Base-by-base conservation (phyloP, 2,797 vertebrate species). In the Choloepus didactylus region DNA sequence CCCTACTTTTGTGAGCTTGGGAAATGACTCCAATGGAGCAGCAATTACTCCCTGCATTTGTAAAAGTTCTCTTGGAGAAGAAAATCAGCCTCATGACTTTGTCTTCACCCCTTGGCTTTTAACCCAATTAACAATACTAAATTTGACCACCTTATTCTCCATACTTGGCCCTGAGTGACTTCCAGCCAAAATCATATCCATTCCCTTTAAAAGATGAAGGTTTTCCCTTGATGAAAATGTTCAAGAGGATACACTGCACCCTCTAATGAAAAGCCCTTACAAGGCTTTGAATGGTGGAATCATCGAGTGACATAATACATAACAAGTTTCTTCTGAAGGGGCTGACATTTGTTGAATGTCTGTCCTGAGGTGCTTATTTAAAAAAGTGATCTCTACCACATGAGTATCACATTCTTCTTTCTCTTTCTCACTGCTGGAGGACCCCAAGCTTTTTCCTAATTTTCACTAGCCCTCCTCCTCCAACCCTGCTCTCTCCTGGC, bases 281-380 rank as follows among this genome's bases (percentile, higher is more conserved):
- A 38, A 11, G n/a, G 27, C 49, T 80, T 54, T 75, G 27, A 59
- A 56, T 12, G 2, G 12, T 79, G 64, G 64, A 72, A 66, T 67
- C 18, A 31, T 59, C 49, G 64, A 87, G 35, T 66, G 62, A 46
- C 23, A 56, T 35, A 25, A 91, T 25, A 9, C 70, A 56, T 38
- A 38, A 54, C 31, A 29, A 38, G 64, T 44, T 62, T 96, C 69
- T 83, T 82, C 59, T 81, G 66, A 64, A 91, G 54, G 38, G 76
- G n/a, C 64, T 38, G 27, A 75, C 59, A 85, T 94, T 91, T 94
- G 96, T 91, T 96, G 93, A 87, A 62, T 70, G 25, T 69, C 66
- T 79, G 31, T 67, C 73, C 16, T 62, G 27, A 72, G 29, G 54
- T 72, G 18, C 38, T 95, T 86, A 72, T n/a, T 97, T 66, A 70